These are phyloP conservation scores for Chloropsis cyanopogon DNA, from an alignment of 2,113 vertebrate genomes.

Conservation along the genomic window DNA sequence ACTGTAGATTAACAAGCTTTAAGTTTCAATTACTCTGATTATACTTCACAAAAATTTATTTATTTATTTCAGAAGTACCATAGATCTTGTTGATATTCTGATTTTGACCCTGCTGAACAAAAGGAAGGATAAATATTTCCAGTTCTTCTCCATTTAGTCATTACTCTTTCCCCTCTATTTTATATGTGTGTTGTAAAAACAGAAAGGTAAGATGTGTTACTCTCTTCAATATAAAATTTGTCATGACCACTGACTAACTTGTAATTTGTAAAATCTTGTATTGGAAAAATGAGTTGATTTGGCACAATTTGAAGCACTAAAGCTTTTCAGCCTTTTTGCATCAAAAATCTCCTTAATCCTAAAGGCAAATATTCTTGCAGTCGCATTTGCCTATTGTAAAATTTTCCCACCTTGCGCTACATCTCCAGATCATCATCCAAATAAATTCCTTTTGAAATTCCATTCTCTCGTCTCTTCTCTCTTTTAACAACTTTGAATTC, in stretches of 20 bases:
- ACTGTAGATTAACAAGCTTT: background rate
- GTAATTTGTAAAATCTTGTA: background rate
- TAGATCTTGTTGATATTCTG: background rate
- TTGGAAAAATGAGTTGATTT: background rate
- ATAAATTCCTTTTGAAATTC: background rate
- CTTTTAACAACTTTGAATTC: background rate
- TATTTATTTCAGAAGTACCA: background rate
- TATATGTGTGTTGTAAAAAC: background rate
- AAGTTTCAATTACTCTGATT: constrained; percentile 1
- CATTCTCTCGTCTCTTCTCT: background rate
- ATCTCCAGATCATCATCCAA: background rate
- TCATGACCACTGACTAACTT: background rate
- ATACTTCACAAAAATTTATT: background rate
- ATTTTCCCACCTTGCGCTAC: background rate
- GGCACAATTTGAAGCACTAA: background rate
- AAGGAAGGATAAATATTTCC: background rate
- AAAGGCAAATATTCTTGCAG: background rate
- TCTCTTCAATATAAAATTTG: background rate
- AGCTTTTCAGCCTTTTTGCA: background rate
- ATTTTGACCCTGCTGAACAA: background rate
- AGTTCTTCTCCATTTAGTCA: background rate
- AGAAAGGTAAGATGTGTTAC: background rate
- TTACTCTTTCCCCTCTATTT: background rate
- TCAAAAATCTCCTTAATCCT: background rate
- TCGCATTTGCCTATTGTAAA: background rate